Conservation (phyloP, 1,140 invertebrate genomes). For the Hylaeus anthracinus region DNA sequence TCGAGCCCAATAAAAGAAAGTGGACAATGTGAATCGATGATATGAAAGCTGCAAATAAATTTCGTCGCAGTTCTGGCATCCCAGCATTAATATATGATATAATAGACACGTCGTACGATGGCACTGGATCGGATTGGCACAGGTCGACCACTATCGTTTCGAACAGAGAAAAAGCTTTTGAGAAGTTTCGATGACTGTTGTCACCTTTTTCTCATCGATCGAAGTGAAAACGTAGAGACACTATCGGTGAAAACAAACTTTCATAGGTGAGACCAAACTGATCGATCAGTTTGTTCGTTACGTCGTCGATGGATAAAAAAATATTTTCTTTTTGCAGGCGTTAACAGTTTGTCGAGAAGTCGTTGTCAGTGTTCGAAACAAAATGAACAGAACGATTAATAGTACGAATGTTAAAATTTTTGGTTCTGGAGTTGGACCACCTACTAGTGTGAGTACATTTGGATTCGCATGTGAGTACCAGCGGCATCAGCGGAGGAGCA, state of each 20-base stretch:
- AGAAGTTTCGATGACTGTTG: not conserved
- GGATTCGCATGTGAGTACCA: too few species aligned
- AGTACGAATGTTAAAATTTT: not conserved
- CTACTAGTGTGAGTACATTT: too few species aligned
- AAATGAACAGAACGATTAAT: not conserved
- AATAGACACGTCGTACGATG: constrained; percentile 4
- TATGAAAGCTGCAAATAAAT: not conserved
- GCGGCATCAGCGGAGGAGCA: too few species aligned
- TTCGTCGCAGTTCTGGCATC: not conserved
- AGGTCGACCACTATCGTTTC: not conserved
- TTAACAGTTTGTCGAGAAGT: too few species aligned
- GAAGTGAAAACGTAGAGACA: not conserved
- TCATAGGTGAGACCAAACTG: not conserved
- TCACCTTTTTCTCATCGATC: not conserved
- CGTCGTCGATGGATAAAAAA: not conserved
- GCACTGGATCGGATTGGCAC: constrained; percentile 33
- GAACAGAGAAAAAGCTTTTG: not conserved
- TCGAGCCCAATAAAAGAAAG: too few species aligned
- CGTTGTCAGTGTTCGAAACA: not conserved
- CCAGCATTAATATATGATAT: not conserved
- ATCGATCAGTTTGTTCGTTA: not conserved
- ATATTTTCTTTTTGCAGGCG: not conserved
- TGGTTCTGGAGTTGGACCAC: too few species aligned
- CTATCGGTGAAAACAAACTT: not conserved
- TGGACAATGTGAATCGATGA: not conserved